Percentiles rank a stretch among this genome's conserved stretches.
These are phyloP conservation scores for Drosophila prostipennis DNA, from an alignment of 2,888 invertebrate genomes.

Conservation along the genomic window DNA sequence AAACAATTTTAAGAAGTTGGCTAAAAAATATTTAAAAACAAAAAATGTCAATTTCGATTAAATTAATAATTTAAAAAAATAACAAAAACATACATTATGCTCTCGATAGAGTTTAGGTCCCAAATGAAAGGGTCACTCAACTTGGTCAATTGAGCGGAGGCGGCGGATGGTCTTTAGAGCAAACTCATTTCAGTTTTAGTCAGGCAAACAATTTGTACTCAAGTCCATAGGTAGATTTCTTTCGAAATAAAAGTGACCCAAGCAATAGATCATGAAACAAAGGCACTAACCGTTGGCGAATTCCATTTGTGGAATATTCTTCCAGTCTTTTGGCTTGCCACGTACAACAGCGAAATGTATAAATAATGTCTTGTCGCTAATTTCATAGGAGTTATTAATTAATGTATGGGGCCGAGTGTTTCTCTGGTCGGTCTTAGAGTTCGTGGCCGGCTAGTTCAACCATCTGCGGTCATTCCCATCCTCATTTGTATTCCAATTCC, in stretches of 20 bases:
- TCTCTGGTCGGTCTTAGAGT: conserved; percentile 15
- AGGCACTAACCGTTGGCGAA: conserved; percentile 27
- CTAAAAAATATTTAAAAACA: too few relatives aligned
- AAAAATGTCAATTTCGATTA: too few relatives aligned
- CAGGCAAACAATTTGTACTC: conserved; percentile 4
- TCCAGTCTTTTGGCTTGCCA: conserved; percentile 22
- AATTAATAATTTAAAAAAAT: too few relatives aligned
- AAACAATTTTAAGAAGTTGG: too few relatives aligned
- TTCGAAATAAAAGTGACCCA: conserved; percentile 6
- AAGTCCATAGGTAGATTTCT: conserved; percentile 7
- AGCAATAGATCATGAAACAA: conserved; percentile 39
- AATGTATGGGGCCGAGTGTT: conserved; percentile 52
- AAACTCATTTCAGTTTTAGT: background rate
- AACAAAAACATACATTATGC: too few relatives aligned
- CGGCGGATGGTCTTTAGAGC: conserved; percentile 1
- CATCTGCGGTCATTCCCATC: conserved; percentile 67
- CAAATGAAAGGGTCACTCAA: conserved; percentile 23
- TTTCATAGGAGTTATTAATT: conserved; percentile 71
- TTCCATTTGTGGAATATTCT: conserved; percentile 33
- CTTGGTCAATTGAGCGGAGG: conserved; percentile 16
- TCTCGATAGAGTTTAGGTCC: too few relatives aligned
- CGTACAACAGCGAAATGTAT: conserved; percentile 35
- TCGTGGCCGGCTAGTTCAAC: conserved; percentile 2
- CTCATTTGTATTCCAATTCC: conserved; percentile 35
- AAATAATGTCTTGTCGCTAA: conserved; percentile 64